Conservation (phyloP, 92 coral and sea anemone species). For the Bergia sp. region DNA sequence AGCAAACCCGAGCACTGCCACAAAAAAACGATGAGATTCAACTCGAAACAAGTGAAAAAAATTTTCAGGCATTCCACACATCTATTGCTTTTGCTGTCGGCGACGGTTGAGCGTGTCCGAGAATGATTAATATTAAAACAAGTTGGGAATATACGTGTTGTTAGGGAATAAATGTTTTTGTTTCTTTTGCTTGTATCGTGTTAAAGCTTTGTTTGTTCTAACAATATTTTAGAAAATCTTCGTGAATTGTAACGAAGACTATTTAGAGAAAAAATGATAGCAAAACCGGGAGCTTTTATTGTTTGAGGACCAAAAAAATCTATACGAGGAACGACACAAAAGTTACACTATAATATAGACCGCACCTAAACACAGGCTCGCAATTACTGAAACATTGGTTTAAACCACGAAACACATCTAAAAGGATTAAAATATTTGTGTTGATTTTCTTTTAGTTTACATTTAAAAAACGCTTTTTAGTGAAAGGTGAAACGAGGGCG, state of each 20-base stretch:
- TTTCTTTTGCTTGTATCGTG: constrained; percentile 64
- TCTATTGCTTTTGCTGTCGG: constrained; percentile 25
- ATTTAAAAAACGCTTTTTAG: not conserved
- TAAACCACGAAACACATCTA: constrained; percentile 40
- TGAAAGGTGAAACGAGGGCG: not conserved
- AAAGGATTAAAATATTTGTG: constrained; percentile 34
- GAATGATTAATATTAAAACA: constrained; percentile 40
- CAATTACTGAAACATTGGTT: constrained; percentile 41
- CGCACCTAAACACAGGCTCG: constrained; percentile 36
- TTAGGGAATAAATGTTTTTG: constrained; percentile 70
- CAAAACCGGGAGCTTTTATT: constrained; percentile 2
- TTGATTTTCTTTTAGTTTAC: constrained; percentile 10
- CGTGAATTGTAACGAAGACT: constrained; percentile 38
- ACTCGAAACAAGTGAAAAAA: constrained; percentile 4
- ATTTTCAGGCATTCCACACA: not conserved
- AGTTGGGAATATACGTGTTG: constrained; percentile 26
- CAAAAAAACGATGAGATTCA: constrained; percentile 23
- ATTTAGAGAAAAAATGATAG: constrained; percentile 31
- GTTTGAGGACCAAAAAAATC: not conserved
- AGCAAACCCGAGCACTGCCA: constrained; percentile 2
- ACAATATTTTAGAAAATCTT: constrained; percentile 63
- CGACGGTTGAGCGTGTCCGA: constrained; percentile 16
- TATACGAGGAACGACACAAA: constrained; percentile 5
- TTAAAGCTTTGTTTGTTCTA: constrained; percentile 70
- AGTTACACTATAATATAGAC: constrained; percentile 25